Evolutionary conservation across 2,888 invertebrate species (phyloP), one percentile per base, ranked within the genome.

Genomic region (Drosophila hamatofila): DNA sequence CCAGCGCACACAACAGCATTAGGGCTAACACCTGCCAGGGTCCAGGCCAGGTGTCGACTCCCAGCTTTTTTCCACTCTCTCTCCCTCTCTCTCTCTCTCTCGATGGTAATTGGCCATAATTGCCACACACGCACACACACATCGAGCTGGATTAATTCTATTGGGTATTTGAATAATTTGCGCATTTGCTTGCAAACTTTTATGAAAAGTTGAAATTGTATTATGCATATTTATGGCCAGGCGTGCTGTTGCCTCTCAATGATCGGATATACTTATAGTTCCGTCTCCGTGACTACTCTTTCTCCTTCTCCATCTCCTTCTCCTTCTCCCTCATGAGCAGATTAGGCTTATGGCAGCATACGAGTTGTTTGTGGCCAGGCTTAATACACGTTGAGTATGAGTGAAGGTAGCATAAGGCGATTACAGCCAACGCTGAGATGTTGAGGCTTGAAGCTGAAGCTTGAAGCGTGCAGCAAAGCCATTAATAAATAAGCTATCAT

Each of bases 171-270:
- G 89, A 87, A 90, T 88, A 90, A 90, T 88, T 72, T 86, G 78
- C 70, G 57, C 78, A 90, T 84, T 89, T 87, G 88, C 81, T 85
- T 89, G 90, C 88, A 80, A 89, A 90, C 86, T 89, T 89, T 89
- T 82, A 85, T 83, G 75, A 83, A 79, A 84, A 83, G 75, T 87
- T 61, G 49, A 85, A 82, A 82, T 83, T 88, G 78, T 82, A 79
- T 86, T 86, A 86, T 80, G 89, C 84, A 86, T 87, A 87, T 86
- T 86, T 89, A 87, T 84, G 78, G 82, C 42, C 62, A 58, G 66
- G 64, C 70, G 67, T 73, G 68, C 64, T 39, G 57, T 21, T 59
- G 67, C 42, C 61, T 62, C 60, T 55, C 68, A 64, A 66, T 63
- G 66, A 78, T 75, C 70, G 75, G 61, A 65, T 78, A 65, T 59